Evolutionary conservation across 1,140 invertebrate species (phyloP).

Genomic region (Venturia canescens): DNA sequence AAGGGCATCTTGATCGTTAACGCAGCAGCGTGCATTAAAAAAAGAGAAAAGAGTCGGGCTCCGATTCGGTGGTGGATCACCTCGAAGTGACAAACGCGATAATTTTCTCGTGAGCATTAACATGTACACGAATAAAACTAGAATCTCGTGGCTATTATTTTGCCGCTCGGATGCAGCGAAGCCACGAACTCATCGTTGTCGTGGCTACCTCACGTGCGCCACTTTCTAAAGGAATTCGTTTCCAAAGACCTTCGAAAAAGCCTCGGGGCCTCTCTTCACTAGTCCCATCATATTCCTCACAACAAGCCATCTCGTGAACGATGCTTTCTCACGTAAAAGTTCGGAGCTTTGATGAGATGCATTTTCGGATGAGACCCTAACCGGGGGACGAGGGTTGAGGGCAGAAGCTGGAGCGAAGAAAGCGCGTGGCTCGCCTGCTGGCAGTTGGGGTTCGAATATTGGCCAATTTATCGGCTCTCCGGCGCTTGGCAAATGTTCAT

Average conservation of each 20-base stretch:
- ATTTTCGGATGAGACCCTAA: too few species aligned
- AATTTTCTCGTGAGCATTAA: not conserved
- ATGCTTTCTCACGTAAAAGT: not conserved
- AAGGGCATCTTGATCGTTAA: slow-evolving; percentile 54
- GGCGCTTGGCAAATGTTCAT: too few species aligned
- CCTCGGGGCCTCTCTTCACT: slow-evolving; percentile 41
- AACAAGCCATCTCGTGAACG: not conserved
- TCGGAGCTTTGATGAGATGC: not conserved
- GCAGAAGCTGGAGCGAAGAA: too few species aligned
- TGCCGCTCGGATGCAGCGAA: slow-evolving; percentile 38
- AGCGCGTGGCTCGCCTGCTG: too few species aligned
- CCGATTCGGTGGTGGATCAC: slow-evolving; percentile 42
- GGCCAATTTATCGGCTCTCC: too few species aligned
- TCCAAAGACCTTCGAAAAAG: slow-evolving; percentile 55
- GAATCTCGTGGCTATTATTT: slow-evolving; percentile 31
- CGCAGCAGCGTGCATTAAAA: not conserved
- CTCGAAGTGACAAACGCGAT: slow-evolving; percentile 31
- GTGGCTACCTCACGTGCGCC: slow-evolving; percentile 40
- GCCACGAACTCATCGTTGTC: not conserved
- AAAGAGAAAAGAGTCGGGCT: not conserved
- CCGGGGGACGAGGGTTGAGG: too few species aligned
- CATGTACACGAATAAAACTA: not conserved
- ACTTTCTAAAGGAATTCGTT: slow-evolving; percentile 62
- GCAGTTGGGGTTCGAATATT: too few species aligned
- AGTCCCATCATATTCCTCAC: not conserved